These are phyloP conservation scores for Myrmecobius fasciatus DNA, from an alignment of 2,113 vertebrate species.

Conservation along the genomic window DNA sequence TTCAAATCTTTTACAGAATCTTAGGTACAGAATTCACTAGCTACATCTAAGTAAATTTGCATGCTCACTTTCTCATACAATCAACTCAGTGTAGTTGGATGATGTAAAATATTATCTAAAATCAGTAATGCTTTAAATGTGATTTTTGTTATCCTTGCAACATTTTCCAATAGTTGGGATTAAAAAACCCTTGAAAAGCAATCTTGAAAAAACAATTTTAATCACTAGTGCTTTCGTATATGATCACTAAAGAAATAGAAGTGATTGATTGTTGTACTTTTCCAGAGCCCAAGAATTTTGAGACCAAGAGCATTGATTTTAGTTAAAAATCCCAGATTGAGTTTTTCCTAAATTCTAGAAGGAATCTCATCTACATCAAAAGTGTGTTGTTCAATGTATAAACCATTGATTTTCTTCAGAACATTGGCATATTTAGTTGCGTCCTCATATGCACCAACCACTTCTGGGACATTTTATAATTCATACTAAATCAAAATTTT, in stretches of 20 bases:
- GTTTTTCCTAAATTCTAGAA: background rate
- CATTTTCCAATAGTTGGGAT: background rate
- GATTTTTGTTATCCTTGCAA: background rate
- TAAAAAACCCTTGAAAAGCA: background rate
- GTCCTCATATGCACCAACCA: background rate
- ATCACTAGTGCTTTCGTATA: background rate
- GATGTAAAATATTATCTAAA: background rate
- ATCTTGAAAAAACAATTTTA: background rate
- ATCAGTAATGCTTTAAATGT: background rate
- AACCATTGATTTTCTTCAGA: background rate
- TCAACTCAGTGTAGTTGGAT: background rate
- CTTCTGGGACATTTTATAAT: background rate
- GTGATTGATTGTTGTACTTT: background rate
- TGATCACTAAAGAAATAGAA: background rate
- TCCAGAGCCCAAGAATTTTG: background rate
- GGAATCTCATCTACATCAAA: background rate
- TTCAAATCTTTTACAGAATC: background rate
- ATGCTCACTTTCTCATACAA: background rate
- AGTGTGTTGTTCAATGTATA: background rate
- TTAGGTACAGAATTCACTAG: background rate
- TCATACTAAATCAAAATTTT: background rate
- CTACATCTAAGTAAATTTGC: background rate
- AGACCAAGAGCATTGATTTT: background rate
- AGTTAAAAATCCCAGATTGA: background rate
- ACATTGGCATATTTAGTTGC: background rate